Conservation (phyloP, 2,888 invertebrate genomes). For the Nomada fabriciana region DNA sequence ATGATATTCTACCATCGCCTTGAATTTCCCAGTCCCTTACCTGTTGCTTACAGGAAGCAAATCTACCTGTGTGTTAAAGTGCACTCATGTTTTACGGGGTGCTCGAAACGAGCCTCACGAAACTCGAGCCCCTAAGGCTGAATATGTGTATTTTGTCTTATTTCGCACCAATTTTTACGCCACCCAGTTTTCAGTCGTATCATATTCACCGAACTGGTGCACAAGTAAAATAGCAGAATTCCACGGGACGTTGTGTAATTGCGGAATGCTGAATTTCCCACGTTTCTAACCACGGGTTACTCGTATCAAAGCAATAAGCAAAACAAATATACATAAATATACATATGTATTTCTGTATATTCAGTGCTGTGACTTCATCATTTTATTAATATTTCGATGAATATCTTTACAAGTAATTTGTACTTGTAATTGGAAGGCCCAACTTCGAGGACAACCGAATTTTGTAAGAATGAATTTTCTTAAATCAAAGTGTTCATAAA, state of each 20-base stretch:
- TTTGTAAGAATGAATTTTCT: no score
- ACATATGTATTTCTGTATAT: no score
- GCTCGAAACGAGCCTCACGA: not conserved
- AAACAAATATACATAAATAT: no score
- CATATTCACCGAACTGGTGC: not conserved
- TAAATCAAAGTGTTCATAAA: no score
- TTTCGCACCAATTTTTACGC: not conserved
- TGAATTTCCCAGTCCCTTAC: conserved; percentile 34
- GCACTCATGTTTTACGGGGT: conserved; percentile 5
- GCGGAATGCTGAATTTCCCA: not conserved
- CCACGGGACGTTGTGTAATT: not conserved
- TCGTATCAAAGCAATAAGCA: not conserved
- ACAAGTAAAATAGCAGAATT: not conserved
- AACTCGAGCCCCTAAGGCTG: not conserved
- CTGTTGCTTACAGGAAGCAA: conserved; percentile 34
- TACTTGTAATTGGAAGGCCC: no score
- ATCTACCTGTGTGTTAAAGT: conserved; percentile 5
- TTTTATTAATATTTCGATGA: no score
- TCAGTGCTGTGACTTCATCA: no score
- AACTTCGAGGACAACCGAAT: not conserved
- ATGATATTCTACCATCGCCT: conserved; percentile 9
- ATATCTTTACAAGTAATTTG: no score
- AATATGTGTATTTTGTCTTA: not conserved
- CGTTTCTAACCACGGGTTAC: not conserved
- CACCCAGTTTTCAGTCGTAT: not conserved